Evolutionary conservation across 2,888 invertebrate species (phyloP).

Genomic region (Schizaphis graminum): DNA sequence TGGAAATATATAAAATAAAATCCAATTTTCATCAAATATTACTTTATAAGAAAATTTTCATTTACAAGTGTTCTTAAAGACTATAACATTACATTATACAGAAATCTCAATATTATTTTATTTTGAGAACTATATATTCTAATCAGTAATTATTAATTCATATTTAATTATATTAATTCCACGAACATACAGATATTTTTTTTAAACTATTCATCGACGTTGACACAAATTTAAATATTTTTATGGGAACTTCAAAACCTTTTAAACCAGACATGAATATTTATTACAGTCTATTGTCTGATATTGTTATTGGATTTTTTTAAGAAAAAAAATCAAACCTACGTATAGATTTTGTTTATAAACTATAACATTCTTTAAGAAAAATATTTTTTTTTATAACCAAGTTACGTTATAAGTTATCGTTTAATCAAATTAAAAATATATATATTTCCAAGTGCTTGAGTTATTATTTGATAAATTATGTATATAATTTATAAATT

Average conservation of each 20-base stretch:
- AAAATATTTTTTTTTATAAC: neutral
- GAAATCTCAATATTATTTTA: neutral
- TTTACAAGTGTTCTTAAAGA: neutral
- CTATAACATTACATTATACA: neutral
- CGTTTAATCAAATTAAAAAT: neutral
- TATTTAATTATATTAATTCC: neutral
- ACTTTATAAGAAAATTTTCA: neutral
- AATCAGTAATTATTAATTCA: neutral
- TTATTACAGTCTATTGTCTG: slow-evolving; percentile 8
- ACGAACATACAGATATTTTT: neutral
- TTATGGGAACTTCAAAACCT: neutral
- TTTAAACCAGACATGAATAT: slow-evolving; percentile 41
- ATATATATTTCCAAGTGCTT: neutral
- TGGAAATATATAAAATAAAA: neutral
- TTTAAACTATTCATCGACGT: neutral
- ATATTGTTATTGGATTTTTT: neutral
- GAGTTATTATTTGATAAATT: neutral
- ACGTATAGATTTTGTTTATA: neutral
- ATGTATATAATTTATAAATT: neutral
- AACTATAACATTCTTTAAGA: neutral
- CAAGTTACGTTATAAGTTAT: neutral
- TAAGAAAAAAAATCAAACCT: neutral
- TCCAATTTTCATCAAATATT: neutral
- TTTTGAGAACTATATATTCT: neutral
- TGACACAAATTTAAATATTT: slow-evolving; percentile 3